Percentiles rank a stretch among this genome's conserved stretches.
These are phyloP conservation scores for Neolamprologus kungweensis DNA, from an alignment of 2,113 vertebrate genomes.

Conservation along the genomic window DNA sequence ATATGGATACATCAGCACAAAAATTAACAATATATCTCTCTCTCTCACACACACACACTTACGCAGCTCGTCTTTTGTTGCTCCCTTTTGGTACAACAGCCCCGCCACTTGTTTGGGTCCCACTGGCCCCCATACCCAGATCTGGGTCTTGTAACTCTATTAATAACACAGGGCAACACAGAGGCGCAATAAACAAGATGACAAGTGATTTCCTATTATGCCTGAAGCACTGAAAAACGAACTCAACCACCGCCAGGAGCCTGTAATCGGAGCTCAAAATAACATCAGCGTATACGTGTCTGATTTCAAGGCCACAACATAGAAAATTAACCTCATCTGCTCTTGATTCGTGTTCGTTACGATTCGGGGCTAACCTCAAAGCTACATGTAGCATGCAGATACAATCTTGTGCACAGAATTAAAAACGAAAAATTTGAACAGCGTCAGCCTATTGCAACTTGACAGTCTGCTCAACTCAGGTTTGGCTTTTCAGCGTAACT, in stretches of 20 bases:
- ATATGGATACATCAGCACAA: neutral
- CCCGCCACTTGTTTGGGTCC: slow-evolving; percentile 67
- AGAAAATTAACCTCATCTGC: neutral
- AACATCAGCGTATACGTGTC: neutral
- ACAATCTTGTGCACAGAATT: neutral
- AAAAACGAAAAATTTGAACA: neutral
- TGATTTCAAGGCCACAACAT: neutral
- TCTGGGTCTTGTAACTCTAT: slow-evolving; percentile 84
- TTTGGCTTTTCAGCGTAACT: neutral
- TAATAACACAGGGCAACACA: slow-evolving; percentile 32
- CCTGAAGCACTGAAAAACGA: neutral
- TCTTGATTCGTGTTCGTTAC: neutral
- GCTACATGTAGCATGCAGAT: neutral
- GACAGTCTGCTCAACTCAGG: neutral
- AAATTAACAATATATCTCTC: neutral
- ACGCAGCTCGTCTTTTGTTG: slow-evolving; percentile 83
- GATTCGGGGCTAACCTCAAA: neutral
- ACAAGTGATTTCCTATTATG: slow-evolving; percentile 15
- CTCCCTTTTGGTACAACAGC: slow-evolving; percentile 73
- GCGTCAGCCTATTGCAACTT: neutral
- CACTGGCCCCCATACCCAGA: slow-evolving; percentile 73
- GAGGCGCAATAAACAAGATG: neutral
- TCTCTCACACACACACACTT: slow-evolving; percentile 53
- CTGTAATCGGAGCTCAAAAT: neutral
- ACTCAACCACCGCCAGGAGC: neutral